phyloP scores from a whole-genome alignment of 2,797 vertebrate species.

The Esox lucius region DNA sequence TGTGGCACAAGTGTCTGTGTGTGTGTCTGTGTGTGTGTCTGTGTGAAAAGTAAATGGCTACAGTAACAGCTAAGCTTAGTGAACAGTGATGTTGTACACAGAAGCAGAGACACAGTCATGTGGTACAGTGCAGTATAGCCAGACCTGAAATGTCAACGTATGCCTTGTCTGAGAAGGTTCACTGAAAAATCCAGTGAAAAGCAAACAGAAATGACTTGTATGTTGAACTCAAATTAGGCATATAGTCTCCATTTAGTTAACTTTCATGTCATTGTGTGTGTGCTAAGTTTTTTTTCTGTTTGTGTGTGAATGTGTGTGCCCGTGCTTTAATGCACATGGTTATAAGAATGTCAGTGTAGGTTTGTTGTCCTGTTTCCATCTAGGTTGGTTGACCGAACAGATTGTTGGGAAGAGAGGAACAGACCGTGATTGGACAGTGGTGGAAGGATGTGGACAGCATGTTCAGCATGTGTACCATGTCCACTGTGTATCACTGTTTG shows the following conservation, averaged over 20 bases:
- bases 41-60: neutral
- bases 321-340: neutral
- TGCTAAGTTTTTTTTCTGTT: too few relatives aligned
- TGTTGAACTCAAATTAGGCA: neutral
- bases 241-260: neutral
- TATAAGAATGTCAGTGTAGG: too few relatives aligned
- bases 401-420: too few relatives aligned
- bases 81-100: neutral
- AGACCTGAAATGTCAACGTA: neutral
- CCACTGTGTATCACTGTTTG: neutral
- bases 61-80: conserved; percentile 1
- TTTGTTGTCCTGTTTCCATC: too few relatives aligned
- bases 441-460: too few relatives aligned
- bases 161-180: neutral
- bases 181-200: neutral
- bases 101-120: neutral
- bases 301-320: neutral
- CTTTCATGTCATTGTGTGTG: conserved; percentile 10
- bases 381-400: too few relatives aligned
- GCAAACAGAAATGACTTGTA: neutral
- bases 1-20: conserved; percentile 51
- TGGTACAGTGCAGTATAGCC: neutral
- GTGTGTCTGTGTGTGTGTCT: conserved; percentile 16
- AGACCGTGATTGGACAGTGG: too few relatives aligned
- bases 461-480: too few relatives aligned